Percentiles rank a stretch among this genome's conserved stretches.
These are phyloP conservation scores for Oryzias sinensis DNA, from an alignment of 2,797 vertebrate species.

Conservation along the genomic window DNA sequence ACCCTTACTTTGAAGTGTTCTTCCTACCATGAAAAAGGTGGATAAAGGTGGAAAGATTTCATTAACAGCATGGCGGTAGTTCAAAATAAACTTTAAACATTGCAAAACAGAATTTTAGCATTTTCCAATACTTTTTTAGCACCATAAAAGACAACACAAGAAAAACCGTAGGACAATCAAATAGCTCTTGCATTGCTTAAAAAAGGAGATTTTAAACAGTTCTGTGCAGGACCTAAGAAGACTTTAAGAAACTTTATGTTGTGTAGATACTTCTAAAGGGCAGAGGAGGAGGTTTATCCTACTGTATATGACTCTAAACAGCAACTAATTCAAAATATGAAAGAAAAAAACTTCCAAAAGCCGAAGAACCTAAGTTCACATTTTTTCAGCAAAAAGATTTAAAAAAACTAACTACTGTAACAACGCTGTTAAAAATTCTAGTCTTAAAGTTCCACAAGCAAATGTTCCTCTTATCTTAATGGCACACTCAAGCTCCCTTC, in stretches of 20 bases:
- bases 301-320: slow-evolving; percentile 2
- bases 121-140: too few species aligned
- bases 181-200: background rate
- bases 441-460: slow-evolving; percentile 16
- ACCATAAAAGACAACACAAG: background rate
- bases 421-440: slow-evolving; percentile 6
- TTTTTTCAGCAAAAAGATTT: background rate
- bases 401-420: background rate
- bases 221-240: background rate
- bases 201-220: background rate
- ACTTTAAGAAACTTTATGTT: slow-evolving; percentile 20
- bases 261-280: slow-evolving; percentile 18
- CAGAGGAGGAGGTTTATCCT: background rate
- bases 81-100: too few species aligned
- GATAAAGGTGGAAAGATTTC: too few species aligned
- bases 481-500: slow-evolving; percentile 30
- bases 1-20: too few species aligned
- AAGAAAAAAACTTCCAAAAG: slow-evolving; percentile 22
- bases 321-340: slow-evolving; percentile 18
- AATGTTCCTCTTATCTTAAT: slow-evolving; percentile 36
- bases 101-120: too few species aligned
- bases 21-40: too few species aligned
- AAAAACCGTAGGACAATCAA: background rate
- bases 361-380: background rate
- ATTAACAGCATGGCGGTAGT: too few species aligned